Evolutionary conservation across 2,797 vertebrate genomes (phyloP), one percentile per base, ranked within the genome.

Genomic region (Hyperoplus lanceolatus): DNA sequence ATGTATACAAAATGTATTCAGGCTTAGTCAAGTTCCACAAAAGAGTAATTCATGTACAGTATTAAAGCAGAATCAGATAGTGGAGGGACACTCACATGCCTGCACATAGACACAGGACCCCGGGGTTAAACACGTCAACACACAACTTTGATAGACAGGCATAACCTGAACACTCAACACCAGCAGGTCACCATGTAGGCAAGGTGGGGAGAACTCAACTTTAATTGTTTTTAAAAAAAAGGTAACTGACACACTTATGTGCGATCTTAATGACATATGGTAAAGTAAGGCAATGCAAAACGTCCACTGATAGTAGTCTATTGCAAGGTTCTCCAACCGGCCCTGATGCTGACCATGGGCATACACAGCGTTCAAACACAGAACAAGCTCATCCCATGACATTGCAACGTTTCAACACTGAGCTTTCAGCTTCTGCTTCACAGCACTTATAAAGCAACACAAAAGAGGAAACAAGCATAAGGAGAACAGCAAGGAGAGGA

Each of bases 1-100:
- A 98, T 97, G 96, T 97, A 97, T 99, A 98, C 96, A 99, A 99
- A 99, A 98, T 94, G 65, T 87, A 95, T 92, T 95, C 96, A 97
- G 96, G 95, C 96, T 29, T 96, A 95, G 93, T 96, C 94, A 97
- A 95, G 94, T 96, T 97, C 94, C 97, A 99, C 97, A 97, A 97
- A 99, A 97, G 95, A 96, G 95, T 97, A 95, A 95, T 96, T 87
- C 74, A 84, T 94, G 94, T 94, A 87, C 81, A 90, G 88, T 93
- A 93, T 90, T 94, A 98, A 96, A 97, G 97, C 96, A 97, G 96
- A 96, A 96, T 94, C 96, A 97, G 96, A 94, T 90, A 90, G 93
- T 85, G 49, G 89, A 91, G 89, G 91, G 87, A 90, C 87, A 91
- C 87, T 55, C 82, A 92, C 95, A 95, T 93, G 93, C 92, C 89